phyloP scores from a whole-genome alignment of 2,888 invertebrate genomes.

The Thera britannica region DNA sequence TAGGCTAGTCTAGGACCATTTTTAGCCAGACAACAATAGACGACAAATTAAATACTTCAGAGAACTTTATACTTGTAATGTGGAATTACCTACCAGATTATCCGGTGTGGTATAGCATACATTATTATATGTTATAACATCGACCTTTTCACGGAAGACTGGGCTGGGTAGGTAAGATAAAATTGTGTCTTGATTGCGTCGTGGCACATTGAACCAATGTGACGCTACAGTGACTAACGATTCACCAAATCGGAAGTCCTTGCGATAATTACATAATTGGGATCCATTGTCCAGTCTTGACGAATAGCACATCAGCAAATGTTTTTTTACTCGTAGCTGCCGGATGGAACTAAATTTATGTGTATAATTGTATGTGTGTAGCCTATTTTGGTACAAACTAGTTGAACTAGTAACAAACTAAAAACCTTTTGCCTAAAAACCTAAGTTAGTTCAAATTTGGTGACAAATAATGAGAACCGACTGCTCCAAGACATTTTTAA shows the following conservation, averaged over 20 bases:
- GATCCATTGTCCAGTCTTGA: slow-evolving; percentile 10
- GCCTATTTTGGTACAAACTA: too few species aligned
- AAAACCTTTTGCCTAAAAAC: too few species aligned
- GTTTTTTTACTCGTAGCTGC: neutral
- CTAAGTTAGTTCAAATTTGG: neutral
- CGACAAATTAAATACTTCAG: neutral
- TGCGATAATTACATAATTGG: slow-evolving; percentile 22
- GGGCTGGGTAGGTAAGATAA: slow-evolving; percentile 25
- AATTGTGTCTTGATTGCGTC: slow-evolving; percentile 25
- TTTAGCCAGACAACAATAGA: neutral
- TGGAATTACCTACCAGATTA: slow-evolving; percentile 8
- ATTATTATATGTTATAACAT: neutral
- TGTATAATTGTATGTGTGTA: neutral
- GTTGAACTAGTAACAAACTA: too few species aligned
- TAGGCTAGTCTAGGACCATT: neutral
- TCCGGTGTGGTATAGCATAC: neutral
- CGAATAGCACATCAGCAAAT: neutral
- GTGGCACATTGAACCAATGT: slow-evolving; percentile 22
- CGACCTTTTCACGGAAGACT: slow-evolving; percentile 5
- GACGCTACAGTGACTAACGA: slow-evolving; percentile 1
- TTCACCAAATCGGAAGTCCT: slow-evolving; percentile 14
- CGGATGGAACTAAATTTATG: neutral
- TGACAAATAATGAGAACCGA: neutral
- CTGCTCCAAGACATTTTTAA: neutral
- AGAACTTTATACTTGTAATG: neutral